Percentiles rank a stretch among this genome's conserved stretches.
These are phyloP conservation scores for Drosophila tropicalis DNA, from an alignment of 1,140 invertebrate species.

Conservation along the genomic window DNA sequence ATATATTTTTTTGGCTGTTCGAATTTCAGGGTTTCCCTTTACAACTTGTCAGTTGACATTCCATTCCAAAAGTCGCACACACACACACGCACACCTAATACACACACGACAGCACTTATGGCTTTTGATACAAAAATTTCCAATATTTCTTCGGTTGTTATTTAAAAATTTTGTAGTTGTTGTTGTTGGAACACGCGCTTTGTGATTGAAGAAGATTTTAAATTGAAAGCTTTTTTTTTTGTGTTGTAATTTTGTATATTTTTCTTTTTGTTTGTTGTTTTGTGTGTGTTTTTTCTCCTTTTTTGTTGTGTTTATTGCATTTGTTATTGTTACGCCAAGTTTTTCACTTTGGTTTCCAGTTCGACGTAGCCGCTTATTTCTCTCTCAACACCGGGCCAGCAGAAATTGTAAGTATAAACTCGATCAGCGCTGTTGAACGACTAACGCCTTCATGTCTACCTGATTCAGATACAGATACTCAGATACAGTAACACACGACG, in stretches of 20 bases:
- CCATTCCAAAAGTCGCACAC: slow-evolving; percentile 50
- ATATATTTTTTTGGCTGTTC: slow-evolving; percentile 42
- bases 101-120: slow-evolving; percentile 30
- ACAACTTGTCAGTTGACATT: slow-evolving; percentile 80
- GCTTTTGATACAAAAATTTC: slow-evolving; percentile 41
- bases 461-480: slow-evolving; percentile 75
- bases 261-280: slow-evolving; percentile 4
- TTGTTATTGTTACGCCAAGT: slow-evolving; percentile 37
- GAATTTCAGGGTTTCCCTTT: slow-evolving; percentile 78
- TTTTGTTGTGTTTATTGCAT: slow-evolving; percentile 13
- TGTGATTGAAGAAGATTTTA: slow-evolving; percentile 1
- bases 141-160: slow-evolving; percentile 49
- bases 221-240: neutral
- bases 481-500: slow-evolving; percentile 34
- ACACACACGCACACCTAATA: slow-evolving; percentile 41
- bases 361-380: slow-evolving; percentile 34
- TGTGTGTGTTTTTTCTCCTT: neutral
- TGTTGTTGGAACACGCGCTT: slow-evolving; percentile 12
- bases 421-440: slow-evolving; percentile 83
- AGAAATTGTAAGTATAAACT: slow-evolving; percentile 82
- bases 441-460: slow-evolving; percentile 83
- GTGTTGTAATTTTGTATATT: slow-evolving; percentile 2
- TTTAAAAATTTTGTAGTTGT: slow-evolving; percentile 10
- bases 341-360: slow-evolving; percentile 43
- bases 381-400: slow-evolving; percentile 39